Evolutionary conservation across 2,113 vertebrate species (phyloP).

Genomic region (Oryzias celebensis): DNA sequence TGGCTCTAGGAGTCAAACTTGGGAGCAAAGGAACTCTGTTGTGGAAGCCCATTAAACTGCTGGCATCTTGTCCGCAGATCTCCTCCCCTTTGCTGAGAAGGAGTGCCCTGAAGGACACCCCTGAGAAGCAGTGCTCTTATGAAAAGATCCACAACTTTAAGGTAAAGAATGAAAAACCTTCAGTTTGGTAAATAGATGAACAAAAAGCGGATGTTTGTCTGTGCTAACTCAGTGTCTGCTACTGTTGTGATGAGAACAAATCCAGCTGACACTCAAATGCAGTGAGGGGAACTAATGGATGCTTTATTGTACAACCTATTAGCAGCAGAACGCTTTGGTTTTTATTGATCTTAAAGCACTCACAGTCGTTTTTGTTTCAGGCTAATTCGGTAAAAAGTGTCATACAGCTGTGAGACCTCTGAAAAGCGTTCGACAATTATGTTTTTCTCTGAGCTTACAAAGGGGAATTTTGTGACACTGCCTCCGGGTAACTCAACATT

Average conservation of each 20-base stretch:
- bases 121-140: slow-evolving; percentile 90
- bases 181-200: no score
- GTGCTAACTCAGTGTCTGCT: slow-evolving; percentile 9
- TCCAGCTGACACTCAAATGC: slow-evolving; percentile 59
- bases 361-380: slow-evolving; percentile 21
- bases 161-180: slow-evolving; percentile 77
- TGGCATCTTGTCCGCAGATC: slow-evolving; percentile 98
- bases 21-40: slow-evolving; percentile 84
- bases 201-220: slow-evolving; percentile 2
- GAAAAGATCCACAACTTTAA: slow-evolving; percentile 99
- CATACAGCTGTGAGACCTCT: not conserved
- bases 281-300: slow-evolving; percentile 57
- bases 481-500: slow-evolving; percentile 39
- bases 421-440: not conserved
- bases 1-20: slow-evolving; percentile 90
- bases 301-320: slow-evolving; percentile 46
- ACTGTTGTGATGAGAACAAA: slow-evolving; percentile 41
- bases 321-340: slow-evolving; percentile 53
- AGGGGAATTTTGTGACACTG: slow-evolving; percentile 17
- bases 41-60: slow-evolving; percentile 97
- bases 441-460: slow-evolving; percentile 20
- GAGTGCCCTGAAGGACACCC: slow-evolving; percentile 86
- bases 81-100: slow-evolving; percentile 89
- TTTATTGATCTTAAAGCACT: slow-evolving; percentile 58
- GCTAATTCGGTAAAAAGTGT: slow-evolving; percentile 14